Evolutionary conservation across 1,140 invertebrate species (phyloP).

Genomic region (Caenorhabditis briggsae): DNA sequence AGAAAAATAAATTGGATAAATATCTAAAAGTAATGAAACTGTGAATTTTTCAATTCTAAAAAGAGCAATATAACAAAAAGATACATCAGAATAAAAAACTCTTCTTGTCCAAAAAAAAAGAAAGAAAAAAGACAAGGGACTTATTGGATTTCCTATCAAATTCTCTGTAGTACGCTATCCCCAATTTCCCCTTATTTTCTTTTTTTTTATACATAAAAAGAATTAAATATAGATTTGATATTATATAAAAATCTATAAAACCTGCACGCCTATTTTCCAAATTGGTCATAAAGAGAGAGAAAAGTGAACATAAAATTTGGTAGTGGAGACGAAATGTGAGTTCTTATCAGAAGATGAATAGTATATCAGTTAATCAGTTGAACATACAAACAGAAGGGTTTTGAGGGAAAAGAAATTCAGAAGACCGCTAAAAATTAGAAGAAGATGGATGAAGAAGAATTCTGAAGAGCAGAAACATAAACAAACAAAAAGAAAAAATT

Average conservation of each 20-base stretch:
- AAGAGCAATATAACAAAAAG: not conserved
- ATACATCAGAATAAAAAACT: not conserved
- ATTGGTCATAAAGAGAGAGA: constrained; percentile 27
- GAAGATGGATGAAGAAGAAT: not conserved
- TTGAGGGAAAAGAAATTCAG: not conserved
- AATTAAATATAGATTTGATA: constrained; percentile 2
- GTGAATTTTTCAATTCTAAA: not conserved
- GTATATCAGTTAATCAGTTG: constrained; percentile 42
- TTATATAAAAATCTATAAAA: constrained; percentile 2
- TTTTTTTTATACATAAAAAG: not conserved
- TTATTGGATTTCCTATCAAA: constrained; percentile 50
- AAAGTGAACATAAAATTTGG: constrained; percentile 27
- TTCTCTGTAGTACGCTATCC: constrained; percentile 36
- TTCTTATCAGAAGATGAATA: not conserved
- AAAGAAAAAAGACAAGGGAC: constrained; percentile 22
- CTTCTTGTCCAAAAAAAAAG: not conserved
- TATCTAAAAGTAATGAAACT: too few relatives aligned
- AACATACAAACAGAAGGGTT: not conserved
- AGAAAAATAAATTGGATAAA: too few relatives aligned
- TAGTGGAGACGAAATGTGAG: not conserved
- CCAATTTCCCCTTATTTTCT: not conserved
- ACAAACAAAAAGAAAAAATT: not conserved
- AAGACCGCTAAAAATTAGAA: not conserved
- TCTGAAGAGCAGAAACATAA: constrained; percentile 13
- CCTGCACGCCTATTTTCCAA: constrained; percentile 14